Percentiles rank a stretch among this genome's conserved stretches.
phyloP scores from a whole-genome alignment of 2,888 invertebrate genomes.

The Hedya salicella region DNA sequence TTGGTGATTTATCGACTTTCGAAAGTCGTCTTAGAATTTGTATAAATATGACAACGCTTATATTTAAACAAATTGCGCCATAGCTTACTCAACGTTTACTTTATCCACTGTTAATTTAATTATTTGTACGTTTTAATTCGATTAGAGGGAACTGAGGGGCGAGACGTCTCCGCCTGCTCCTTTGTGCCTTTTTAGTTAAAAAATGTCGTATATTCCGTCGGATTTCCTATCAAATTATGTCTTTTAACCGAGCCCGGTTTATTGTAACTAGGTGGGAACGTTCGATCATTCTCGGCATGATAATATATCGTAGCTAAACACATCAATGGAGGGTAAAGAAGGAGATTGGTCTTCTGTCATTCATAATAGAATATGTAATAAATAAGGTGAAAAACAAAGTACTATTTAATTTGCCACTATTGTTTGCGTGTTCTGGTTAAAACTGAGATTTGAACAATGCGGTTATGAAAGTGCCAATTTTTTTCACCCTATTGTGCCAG shows the following conservation, averaged over 20 bases:
- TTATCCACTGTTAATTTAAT: constrained; percentile 27
- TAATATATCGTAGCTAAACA: constrained; percentile 20
- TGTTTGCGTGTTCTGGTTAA: too few species aligned
- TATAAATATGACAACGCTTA: neutral
- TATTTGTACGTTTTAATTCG: constrained; percentile 48
- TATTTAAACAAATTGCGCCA: constrained; percentile 3
- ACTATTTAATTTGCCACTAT: too few species aligned
- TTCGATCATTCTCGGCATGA: constrained; percentile 12
- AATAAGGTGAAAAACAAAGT: too few species aligned
- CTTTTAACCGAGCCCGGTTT: neutral
- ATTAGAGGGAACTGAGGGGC: constrained; percentile 45
- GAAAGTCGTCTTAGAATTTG: too few species aligned
- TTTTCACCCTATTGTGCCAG: too few species aligned
- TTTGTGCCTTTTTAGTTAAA: neutral
- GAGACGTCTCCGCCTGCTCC: constrained; percentile 29
- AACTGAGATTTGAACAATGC: too few species aligned
- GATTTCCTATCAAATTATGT: neutral
- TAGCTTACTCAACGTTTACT: neutral
- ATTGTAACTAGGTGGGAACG: constrained; percentile 18
- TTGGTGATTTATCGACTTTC: too few species aligned
- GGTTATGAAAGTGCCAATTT: too few species aligned
- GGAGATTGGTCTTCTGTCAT: neutral
- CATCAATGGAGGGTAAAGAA: neutral
- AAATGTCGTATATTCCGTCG: neutral
- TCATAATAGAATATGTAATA: too few species aligned